Percentiles rank a stretch among this genome's conserved stretches.
These are phyloP conservation scores for Zaprionus inermis DNA, from an alignment of 1,140 invertebrate species.

Conservation along the genomic window DNA sequence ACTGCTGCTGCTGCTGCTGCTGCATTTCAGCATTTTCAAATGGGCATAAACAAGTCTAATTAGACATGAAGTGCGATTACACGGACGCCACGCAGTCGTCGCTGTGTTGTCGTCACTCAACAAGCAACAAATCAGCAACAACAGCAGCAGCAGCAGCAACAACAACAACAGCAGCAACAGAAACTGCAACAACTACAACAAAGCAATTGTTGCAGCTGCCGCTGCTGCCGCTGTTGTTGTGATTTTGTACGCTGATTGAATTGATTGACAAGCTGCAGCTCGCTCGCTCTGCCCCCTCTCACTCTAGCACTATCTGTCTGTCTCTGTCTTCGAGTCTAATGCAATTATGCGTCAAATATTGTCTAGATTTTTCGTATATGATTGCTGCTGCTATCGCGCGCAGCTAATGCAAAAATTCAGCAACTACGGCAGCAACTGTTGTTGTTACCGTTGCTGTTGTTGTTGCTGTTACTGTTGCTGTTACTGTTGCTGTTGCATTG, in stretches of 20 bases:
- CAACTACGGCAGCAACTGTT: constrained; percentile 3
- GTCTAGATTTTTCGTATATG: constrained; percentile 69
- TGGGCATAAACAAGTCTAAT: constrained; percentile 82
- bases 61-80: constrained; percentile 83
- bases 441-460: constrained; percentile 44
- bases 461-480: constrained; percentile 25
- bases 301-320: background rate
- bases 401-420: constrained; percentile 44
- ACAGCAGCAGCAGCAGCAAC: constrained; percentile 24
- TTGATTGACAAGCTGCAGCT: constrained; percentile 62
- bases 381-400: constrained; percentile 34
- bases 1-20: constrained; percentile 29
- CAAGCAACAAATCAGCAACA: constrained; percentile 57
- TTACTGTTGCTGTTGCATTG: constrained; percentile 42
- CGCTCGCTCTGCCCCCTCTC: background rate
- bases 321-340: constrained; percentile 29
- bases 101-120: constrained; percentile 56
- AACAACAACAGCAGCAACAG: constrained; percentile 11
- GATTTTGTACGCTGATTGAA: constrained; percentile 71
- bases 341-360: constrained; percentile 80
- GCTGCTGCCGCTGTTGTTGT: constrained; percentile 35
- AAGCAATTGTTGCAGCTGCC: constrained; percentile 11
- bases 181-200: background rate
- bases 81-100: constrained; percentile 72
- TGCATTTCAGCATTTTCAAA: constrained; percentile 65